phyloP scores from a whole-genome alignment of 2,797 vertebrate species.

The Poeciliopsis presidionis region DNA sequence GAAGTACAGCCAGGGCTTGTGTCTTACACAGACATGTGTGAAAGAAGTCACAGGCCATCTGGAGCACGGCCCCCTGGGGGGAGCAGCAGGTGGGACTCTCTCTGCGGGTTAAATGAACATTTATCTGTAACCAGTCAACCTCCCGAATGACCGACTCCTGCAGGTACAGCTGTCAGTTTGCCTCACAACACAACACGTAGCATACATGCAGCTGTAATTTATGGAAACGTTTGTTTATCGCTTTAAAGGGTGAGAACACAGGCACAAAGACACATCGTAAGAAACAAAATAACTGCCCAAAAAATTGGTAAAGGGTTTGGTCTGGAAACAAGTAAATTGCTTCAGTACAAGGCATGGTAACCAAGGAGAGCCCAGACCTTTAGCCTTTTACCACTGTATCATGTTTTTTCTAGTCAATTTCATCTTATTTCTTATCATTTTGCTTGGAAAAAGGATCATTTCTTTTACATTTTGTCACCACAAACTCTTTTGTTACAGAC shows the following conservation, averaged over 20 bases:
- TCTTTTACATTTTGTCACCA: background rate
- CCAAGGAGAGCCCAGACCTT: background rate
- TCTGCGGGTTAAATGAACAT: slow-evolving; percentile 70
- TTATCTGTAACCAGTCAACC: slow-evolving; percentile 69
- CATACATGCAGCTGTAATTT: slow-evolving; percentile 36
- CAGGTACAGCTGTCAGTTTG: slow-evolving; percentile 62
- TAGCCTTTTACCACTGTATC: background rate
- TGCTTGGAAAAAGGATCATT: no score
- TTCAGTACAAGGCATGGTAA: background rate
- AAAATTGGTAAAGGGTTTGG: background rate
- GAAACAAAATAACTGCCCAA: background rate
- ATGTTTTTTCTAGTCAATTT: background rate
- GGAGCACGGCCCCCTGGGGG: slow-evolving; percentile 57
- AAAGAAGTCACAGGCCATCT: slow-evolving; percentile 70
- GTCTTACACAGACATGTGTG: slow-evolving; percentile 50
- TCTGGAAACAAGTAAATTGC: background rate
- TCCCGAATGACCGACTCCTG: slow-evolving; percentile 63
- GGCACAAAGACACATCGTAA: background rate
- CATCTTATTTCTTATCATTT: background rate
- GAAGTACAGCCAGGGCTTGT: slow-evolving; percentile 56
- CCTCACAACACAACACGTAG: slow-evolving; percentile 40
- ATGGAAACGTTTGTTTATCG: background rate
- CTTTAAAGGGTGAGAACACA: background rate
- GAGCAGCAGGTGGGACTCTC: slow-evolving; percentile 65
- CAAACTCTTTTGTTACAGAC: background rate